These are phyloP conservation scores for Sebastes miniatus DNA, from an alignment of 2,797 vertebrate species.

Conservation along the genomic window DNA sequence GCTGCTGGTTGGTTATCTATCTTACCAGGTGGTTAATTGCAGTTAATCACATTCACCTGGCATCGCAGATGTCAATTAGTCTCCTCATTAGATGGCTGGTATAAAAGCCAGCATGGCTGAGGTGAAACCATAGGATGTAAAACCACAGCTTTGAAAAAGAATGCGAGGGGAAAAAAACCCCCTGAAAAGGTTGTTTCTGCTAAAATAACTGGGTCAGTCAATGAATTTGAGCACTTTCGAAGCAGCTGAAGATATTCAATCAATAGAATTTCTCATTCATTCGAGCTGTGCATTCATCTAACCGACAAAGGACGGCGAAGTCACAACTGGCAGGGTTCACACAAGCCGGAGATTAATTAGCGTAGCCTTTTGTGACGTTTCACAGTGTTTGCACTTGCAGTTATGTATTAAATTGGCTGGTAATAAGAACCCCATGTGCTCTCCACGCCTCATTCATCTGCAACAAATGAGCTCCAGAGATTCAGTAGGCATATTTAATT, in stretches of 20 bases:
- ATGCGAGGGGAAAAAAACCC: fast-evolving
- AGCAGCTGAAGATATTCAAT: conserved; percentile 35
- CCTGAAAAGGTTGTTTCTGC: conserved; percentile 5
- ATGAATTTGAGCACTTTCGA: conserved; percentile 10
- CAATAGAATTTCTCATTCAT: conserved; percentile 33
- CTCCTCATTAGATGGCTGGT: neutral
- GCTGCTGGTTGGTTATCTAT: conserved; percentile 26
- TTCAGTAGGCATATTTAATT: conserved; percentile 9
- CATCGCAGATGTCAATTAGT: conserved; percentile 23
- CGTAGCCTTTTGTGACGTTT: conserved; percentile 27
- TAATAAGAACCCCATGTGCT: conserved; percentile 9
- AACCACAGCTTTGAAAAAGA: neutral
- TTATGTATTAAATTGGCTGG: conserved; percentile 44
- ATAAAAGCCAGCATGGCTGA: conserved; percentile 1
- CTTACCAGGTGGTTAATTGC: conserved; percentile 28
- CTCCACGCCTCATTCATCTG: conserved; percentile 28
- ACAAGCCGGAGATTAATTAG: conserved; percentile 44
- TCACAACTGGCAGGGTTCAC: conserved; percentile 17
- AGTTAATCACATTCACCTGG: conserved; percentile 38
- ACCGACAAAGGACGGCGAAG: conserved; percentile 20
- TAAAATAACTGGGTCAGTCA: conserved; percentile 12
- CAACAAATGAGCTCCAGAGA: conserved; percentile 45
- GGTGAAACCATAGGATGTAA: neutral
- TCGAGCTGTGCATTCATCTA: conserved; percentile 9
- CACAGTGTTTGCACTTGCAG: conserved; percentile 39